Evolutionary conservation across 2,888 invertebrate genomes (phyloP), one percentile per base, ranked within the genome.

Genomic region (Epinotia nisella): DNA sequence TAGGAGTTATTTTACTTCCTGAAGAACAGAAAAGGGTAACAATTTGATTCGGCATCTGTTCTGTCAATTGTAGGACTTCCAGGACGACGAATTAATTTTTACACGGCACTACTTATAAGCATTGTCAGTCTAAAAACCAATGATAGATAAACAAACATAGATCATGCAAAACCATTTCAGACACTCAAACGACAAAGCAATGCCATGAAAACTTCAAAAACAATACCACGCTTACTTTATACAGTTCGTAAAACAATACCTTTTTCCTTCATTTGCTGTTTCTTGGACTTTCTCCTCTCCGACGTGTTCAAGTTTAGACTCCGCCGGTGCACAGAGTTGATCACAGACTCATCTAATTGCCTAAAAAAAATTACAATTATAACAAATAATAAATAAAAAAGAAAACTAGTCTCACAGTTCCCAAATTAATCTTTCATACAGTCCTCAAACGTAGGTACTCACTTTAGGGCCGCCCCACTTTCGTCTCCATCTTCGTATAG

Each of bases 401-500:
- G 1, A 49, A n/a, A 41, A 41, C 3, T 13, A 41, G 13, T 41
- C 3, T 11, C 13, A 41, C 13, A 41, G 3, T 13, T 11, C 49
- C n/a, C n/a, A 49, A 49, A 49, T 49, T 15, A 15, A 45, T 4
- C 49, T n/a, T 49, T 49, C n/a, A 49, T 49, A 7, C n/a, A 49
- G 49, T 49, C 45, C 45, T 19, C 11, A 39, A 21, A 39, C 17
- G 21, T 41, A n/a, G 29, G 11, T 55, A 95, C 90, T 87, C 75
- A 93, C 92, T 92, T 91, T 1, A 92, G 94, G 1, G 96, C 96
- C 29, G 95, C 95, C 5, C 95, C 95, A 77, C 84, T 87, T 60
- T 92, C 92, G 74, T 94, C 93, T 1, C 97, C 98, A 85, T 98
- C 98, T 89, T 98, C 98, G 85, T 96, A 97, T 84, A 97, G 96